Conservation (phyloP, 2,113 vertebrate species). For the Promerops cafer region DNA sequence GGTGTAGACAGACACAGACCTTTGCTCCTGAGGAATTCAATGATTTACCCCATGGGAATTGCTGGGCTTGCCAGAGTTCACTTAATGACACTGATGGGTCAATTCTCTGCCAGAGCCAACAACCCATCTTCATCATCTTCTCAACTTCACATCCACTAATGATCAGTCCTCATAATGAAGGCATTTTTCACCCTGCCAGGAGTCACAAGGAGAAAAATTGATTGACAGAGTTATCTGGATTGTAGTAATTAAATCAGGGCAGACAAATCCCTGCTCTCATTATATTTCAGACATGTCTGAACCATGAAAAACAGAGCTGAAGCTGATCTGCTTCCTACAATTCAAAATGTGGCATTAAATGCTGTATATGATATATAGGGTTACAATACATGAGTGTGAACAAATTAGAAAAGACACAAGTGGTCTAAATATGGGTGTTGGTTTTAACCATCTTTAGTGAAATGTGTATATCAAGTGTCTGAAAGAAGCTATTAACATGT, state of each 20-base stretch:
- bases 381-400: not conserved
- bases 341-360: slow-evolving; percentile 7
- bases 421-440: not conserved
- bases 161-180: slow-evolving; percentile 68
- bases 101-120: slow-evolving; percentile 63
- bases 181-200: slow-evolving; percentile 70
- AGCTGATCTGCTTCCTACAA: slow-evolving; percentile 46
- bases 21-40: slow-evolving; percentile 53
- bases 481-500: not conserved
- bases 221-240: slow-evolving; percentile 73
- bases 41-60: slow-evolving; percentile 44
- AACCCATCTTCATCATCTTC: slow-evolving; percentile 70
- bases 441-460: not conserved
- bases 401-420: slow-evolving; percentile 8
- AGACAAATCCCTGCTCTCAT: slow-evolving; percentile 70
- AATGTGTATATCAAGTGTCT: not conserved
- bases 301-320: slow-evolving; percentile 54
- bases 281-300: slow-evolving; percentile 69
- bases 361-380: not conserved
- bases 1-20: slow-evolving; percentile 45
- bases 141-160: slow-evolving; percentile 70
- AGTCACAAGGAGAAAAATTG: slow-evolving; percentile 71
- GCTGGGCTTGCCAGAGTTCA: slow-evolving; percentile 28
- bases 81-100: slow-evolving; percentile 66
- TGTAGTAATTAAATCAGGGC: slow-evolving; percentile 71